Conservation (phyloP, 2,113 vertebrate genomes). For the Sander vitreus region DNA sequence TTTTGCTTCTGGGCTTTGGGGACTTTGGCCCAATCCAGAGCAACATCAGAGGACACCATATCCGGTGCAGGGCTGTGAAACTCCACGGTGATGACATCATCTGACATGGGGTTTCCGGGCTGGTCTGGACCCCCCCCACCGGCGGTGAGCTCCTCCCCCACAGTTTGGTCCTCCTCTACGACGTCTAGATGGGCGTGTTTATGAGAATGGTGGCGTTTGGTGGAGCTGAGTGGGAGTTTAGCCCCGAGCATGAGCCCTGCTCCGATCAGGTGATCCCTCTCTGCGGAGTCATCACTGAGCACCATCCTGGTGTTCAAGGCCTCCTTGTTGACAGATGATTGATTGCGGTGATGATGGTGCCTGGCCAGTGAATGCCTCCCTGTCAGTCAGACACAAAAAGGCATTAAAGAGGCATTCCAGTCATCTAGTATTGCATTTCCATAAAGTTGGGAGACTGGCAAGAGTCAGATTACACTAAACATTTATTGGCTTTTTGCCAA, state of each 20-base stretch:
- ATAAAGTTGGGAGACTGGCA: background rate
- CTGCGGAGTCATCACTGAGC: conserved; percentile 77
- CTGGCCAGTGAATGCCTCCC: conserved; percentile 71
- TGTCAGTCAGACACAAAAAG: conserved; percentile 52
- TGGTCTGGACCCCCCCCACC: conserved; percentile 76
- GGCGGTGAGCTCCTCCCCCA: conserved; percentile 74
- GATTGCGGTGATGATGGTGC: conserved; percentile 76
- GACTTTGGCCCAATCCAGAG: conserved; percentile 67
- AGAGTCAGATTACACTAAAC: background rate
- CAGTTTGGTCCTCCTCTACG: conserved; percentile 68
- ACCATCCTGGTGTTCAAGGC: conserved; percentile 77
- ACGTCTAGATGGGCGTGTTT: conserved; percentile 71
- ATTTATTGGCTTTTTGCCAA: background rate
- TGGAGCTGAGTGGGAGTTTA: conserved; percentile 66
- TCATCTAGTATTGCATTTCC: background rate
- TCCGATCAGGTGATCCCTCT: conserved; percentile 80
- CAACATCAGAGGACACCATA: conserved; percentile 58
- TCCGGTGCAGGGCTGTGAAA: conserved; percentile 86
- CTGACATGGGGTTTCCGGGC: conserved; percentile 61
- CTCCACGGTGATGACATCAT: conserved; percentile 85
- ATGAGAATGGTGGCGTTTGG: conserved; percentile 61
- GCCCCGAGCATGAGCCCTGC: conserved; percentile 63
- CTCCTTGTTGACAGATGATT: conserved; percentile 80
- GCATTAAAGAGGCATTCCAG: background rate
- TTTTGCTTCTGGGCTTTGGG: conserved; percentile 73